These are phyloP conservation scores for Dicrostonyx torquatus DNA, from an alignment of 2,797 vertebrate genomes.

Conservation along the genomic window DNA sequence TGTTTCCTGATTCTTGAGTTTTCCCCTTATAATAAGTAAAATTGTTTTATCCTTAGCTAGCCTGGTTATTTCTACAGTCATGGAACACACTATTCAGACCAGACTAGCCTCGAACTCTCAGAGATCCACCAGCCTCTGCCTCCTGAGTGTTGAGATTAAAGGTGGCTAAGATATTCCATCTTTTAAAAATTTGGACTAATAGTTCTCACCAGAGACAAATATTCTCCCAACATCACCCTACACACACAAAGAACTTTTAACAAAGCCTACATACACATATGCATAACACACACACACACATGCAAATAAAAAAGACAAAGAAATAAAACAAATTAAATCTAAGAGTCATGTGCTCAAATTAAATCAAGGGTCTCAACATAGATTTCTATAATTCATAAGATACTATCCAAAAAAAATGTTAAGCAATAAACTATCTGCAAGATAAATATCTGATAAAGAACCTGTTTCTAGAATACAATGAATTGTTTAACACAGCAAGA, in stretches of 20 bases:
- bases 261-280: not conserved
- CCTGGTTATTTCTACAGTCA: too few relatives aligned
- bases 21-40: too few relatives aligned
- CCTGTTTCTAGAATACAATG: conserved; percentile 30
- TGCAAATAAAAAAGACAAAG: not conserved
- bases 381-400: conserved; percentile 37
- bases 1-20: too few relatives aligned
- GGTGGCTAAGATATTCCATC: not conserved
- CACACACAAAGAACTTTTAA: not conserved
- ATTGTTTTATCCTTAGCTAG: too few relatives aligned
- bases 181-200: not conserved
- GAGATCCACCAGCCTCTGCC: not conserved
- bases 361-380: conserved; percentile 35
- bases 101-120: not conserved
- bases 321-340: conserved; percentile 41
- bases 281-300: not conserved
- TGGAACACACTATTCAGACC: too few relatives aligned
- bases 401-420: conserved; percentile 30
- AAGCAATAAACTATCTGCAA: conserved; percentile 18
- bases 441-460: conserved; percentile 32
- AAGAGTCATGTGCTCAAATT: conserved; percentile 42
- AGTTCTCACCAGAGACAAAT: not conserved
- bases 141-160: not conserved
- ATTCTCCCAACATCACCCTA: not conserved
- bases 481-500: conserved; percentile 50